Evolutionary conservation across 2,113 vertebrate species (phyloP), one percentile per base, ranked within the genome.

Genomic region (Megaceryle torquata): DNA sequence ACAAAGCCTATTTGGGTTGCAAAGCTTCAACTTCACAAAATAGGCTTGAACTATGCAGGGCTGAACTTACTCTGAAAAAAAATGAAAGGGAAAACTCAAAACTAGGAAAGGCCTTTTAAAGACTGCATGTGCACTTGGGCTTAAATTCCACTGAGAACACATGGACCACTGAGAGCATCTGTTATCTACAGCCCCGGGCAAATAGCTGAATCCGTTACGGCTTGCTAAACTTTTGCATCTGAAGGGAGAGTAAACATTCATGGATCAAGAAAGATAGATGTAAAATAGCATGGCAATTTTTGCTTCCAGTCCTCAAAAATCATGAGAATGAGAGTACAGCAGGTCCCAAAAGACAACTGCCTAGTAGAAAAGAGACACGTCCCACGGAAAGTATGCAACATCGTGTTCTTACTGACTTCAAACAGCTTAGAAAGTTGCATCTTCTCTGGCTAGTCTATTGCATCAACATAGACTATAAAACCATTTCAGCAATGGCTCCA

Each of bases 171-270:
- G 74, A 93, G 44, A 95, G 68, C 93, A 95, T 91, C 84, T 95
- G 93, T 76, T 91, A 89, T 70, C 81, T 88, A 77, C 75, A 74
- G 89, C 84, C 82, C 67, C 74, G 87, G 87, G 95, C 93, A 96
- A 87, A 80, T 54, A 87, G 28, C 51, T 86, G 44, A 91, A 94
- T 70, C 78, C 78, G 44, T 87, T 85, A 89, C 53, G 88, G 74
- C 67, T 92, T 64, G 17, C 65, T 89, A 63, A 91, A 91, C 70
- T 79, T 87, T 69, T 76, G 92, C 54, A 69, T 50, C n/a, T 41
- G 78, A 91, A 95, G 21, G 44, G 81, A 81, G 85, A 31, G 61
- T 48, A 92, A 84, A 76, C 37, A 59, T 80, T 81, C 11, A 44
- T 8, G 56, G 53, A 78, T 91, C 48, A 74, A 44, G 54, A 76